phyloP scores from a whole-genome alignment of 2,113 vertebrate genomes.

The Recurvirostra avosetta region DNA sequence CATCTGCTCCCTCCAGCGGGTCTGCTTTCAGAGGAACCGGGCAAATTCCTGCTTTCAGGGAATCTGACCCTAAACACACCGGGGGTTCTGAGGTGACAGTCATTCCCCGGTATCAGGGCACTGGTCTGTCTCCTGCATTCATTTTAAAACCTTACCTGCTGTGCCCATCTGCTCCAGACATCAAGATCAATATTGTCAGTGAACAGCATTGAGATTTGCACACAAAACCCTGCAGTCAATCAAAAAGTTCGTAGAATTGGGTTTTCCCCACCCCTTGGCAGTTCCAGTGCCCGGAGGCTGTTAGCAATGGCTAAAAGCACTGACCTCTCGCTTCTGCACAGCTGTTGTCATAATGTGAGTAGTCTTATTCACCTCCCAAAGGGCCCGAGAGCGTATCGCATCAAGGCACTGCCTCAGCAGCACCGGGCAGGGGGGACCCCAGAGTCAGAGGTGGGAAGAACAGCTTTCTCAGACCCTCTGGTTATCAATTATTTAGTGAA shows the following conservation, averaged over 20 bases:
- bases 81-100: not conserved
- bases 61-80: not conserved
- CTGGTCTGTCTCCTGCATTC: not conserved
- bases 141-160: not conserved
- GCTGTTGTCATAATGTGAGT: not conserved
- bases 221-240: not conserved
- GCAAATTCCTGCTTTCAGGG: not conserved
- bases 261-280: not conserved
- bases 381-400: accelerated
- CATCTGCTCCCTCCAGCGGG: not conserved
- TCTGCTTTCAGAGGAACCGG: not conserved
- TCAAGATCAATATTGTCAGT: not conserved
- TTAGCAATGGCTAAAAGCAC: not conserved
- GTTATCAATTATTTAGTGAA: not conserved
- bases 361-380: not conserved
- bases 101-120: not conserved
- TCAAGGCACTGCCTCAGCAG: not conserved
- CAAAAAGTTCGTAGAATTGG: not conserved
- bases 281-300: not conserved
- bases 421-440: accelerated
- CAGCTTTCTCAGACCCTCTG: not conserved
- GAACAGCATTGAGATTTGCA: not conserved
- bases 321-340: not conserved
- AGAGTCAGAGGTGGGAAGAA: not conserved
- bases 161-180: not conserved